These are phyloP conservation scores for Saimiri boliviensis DNA, from an alignment of 2,113 vertebrate species.

Conservation along the genomic window DNA sequence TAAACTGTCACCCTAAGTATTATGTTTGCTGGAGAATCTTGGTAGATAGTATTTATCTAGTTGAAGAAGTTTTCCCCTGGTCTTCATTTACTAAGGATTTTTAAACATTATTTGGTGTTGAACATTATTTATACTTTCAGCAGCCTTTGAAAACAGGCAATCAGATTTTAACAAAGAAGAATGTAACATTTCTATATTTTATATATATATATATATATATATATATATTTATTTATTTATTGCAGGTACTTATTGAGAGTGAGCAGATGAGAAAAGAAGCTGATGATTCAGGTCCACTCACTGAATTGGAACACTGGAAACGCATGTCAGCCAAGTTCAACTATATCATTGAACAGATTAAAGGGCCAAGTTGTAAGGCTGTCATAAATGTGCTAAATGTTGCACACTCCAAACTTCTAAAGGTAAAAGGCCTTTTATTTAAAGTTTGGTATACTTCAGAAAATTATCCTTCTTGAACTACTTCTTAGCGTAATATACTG, in stretches of 20 bases:
- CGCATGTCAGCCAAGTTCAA: conserved; percentile 86
- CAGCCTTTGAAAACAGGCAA: not conserved
- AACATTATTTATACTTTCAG: not conserved
- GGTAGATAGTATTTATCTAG: not conserved
- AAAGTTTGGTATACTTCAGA: conserved; percentile 14
- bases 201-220: too few species aligned
- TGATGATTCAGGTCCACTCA: conserved; percentile 86
- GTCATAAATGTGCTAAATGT: conserved; percentile 86
- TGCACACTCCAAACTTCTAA: conserved; percentile 85
- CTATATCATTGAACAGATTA: conserved; percentile 90
- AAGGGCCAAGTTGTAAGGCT: conserved; percentile 85
- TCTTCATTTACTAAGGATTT: conserved; percentile 9
- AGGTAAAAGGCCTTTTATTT: conserved; percentile 79
- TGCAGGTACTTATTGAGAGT: conserved; percentile 88
- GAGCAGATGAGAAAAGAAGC: conserved; percentile 86
- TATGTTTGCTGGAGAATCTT: not conserved
- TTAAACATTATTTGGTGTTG: not conserved
- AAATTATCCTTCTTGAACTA: not conserved
- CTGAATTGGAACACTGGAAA: conserved; percentile 91
- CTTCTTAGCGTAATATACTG: not conserved
- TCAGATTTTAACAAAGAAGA: not conserved
- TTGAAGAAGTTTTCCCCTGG: not conserved
- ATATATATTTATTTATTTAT: too few species aligned
- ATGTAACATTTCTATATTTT: not conserved
- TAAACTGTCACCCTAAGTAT: not conserved